Base-by-base conservation (phyloP, 2,888 invertebrate species). In the Galeruca laticollis region DNA sequence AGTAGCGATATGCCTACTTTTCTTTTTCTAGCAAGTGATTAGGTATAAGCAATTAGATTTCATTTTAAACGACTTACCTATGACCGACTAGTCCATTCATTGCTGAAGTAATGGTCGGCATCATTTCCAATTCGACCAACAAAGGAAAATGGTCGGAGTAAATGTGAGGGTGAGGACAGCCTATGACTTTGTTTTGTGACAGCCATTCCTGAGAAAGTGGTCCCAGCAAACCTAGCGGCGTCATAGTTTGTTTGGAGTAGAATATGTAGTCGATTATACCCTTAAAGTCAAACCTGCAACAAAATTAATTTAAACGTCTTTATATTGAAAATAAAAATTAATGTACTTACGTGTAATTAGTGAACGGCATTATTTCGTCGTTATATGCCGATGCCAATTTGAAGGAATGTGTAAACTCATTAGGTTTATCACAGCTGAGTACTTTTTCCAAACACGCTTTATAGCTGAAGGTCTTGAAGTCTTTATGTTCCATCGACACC, bases 191-290 rank as follows among this genome's bases (percentile, higher is more conserved):
- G 88, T 99, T 96, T 81, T 97, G 96, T 79, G 93, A 90, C 86
- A 96, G 90, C 97, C 97, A 98, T 73, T 96, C 95, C 79, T 93
- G 91, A 73, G 98, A 97, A 68, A 99, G 88, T 1, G 98, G 97
- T 1, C 99, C 99, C 65, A 99, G 88, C 66, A 99, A 89, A 68
- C 99, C 99, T 71, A 98, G 88, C 31, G 98, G 95, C 80, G 94
- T 94, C 94, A 99, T 96, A 83, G 95, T 94, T 85, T 95, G 94
- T 85, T 96, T 95, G 76, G 98, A 96, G 86, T 96, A 98, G 89
- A 99, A 99, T 86, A 99, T 98, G 90, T 99, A 99, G 88, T 99
- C 99, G 84, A 99, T 99, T 85, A 99, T 97, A 79, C 99, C 99
- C 87, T 99, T 98, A 88, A 99, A 99, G 87, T 99, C 98, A 87